Evolutionary conservation across 2,797 vertebrate genomes (phyloP).

Genomic region (Eulemur rubriventer): DNA sequence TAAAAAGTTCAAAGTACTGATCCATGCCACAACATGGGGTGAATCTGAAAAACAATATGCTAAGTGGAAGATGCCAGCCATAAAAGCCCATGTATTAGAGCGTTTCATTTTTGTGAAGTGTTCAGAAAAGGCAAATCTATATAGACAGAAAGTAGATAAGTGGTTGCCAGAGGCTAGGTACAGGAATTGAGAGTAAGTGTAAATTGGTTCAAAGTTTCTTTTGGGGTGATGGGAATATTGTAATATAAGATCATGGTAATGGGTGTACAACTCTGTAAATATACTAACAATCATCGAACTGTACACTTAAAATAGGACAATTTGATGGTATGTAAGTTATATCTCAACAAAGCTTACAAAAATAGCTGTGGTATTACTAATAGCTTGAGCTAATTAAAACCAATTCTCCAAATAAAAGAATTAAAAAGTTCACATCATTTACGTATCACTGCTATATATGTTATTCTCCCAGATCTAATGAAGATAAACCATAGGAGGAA

Average conservation of each 20-base stretch:
- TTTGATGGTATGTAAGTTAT: background rate
- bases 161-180: background rate
- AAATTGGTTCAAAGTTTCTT: background rate
- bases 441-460: background rate
- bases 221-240: background rate
- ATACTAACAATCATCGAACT: background rate
- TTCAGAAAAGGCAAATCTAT: background rate
- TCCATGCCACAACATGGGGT: background rate
- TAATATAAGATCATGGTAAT: background rate
- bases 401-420: background rate
- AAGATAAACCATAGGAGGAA: background rate
- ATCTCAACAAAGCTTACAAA: slow-evolving; percentile 2
- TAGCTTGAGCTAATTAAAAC: slow-evolving; percentile 2
- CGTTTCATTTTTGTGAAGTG: background rate
- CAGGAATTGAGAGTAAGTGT: background rate
- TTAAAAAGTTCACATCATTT: background rate
- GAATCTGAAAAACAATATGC: background rate
- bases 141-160: background rate
- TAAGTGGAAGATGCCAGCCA: background rate
- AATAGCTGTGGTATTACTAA: background rate
- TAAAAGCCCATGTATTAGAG: background rate
- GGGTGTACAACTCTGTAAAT: background rate
- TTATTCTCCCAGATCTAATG: background rate
- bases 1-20: slow-evolving; percentile 36
- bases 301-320: background rate